These are phyloP conservation scores for Cheirogaleus medius DNA, from an alignment of 2,113 vertebrate genomes.

Conservation along the genomic window DNA sequence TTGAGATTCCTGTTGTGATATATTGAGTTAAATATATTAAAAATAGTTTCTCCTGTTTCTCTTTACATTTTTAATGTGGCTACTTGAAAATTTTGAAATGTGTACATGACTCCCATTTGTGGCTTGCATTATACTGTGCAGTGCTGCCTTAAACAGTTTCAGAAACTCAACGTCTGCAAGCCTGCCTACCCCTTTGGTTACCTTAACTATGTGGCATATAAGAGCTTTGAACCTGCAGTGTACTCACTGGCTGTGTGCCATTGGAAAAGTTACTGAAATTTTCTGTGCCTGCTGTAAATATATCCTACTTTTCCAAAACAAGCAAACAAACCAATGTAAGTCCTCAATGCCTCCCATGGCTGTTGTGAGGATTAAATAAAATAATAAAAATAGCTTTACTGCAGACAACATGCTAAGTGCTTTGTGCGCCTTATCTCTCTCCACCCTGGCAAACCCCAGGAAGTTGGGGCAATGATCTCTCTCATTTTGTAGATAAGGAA, in stretches of 20 bases:
- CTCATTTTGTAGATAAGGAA: constrained; percentile 18
- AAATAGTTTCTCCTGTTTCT: constrained; percentile 28
- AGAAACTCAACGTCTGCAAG: neutral
- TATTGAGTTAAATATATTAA: neutral
- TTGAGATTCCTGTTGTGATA: neutral
- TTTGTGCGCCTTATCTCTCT: neutral
- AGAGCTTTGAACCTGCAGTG: neutral
- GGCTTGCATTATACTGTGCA: neutral
- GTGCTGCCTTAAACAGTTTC: neutral
- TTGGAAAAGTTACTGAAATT: neutral
- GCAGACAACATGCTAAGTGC: neutral
- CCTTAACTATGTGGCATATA: neutral
- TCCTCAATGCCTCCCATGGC: neutral
- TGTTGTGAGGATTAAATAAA: neutral
- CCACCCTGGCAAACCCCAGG: neutral
- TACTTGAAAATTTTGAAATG: neutral
- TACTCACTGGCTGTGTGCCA: neutral
- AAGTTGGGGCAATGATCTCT: neutral
- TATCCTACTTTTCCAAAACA: neutral
- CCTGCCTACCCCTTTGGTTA: neutral
- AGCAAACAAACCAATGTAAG: constrained; percentile 21
- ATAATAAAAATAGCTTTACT: neutral
- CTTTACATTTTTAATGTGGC: neutral
- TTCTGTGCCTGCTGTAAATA: neutral
- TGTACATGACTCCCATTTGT: neutral